Conservation (phyloP, 2,113 vertebrate genomes). For the Octodon degus region DNA sequence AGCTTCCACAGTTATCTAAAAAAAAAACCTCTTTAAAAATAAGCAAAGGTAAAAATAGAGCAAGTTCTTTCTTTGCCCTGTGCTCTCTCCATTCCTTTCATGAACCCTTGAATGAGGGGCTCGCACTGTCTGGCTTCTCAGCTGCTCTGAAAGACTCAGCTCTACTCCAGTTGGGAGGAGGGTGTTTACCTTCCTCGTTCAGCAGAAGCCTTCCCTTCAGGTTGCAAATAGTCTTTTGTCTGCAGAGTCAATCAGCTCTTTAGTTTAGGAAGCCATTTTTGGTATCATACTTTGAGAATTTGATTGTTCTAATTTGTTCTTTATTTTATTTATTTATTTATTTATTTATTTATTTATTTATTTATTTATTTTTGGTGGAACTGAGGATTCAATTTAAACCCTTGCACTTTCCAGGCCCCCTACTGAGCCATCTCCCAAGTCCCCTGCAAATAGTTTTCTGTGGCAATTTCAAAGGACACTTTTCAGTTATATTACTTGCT, state of each 20-base stretch:
- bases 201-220: constrained; percentile 5
- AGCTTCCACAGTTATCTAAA: not conserved
- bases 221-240: not conserved
- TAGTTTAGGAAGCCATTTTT: no score
- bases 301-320: no score
- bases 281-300: no score
- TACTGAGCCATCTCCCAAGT: no score
- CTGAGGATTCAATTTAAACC: no score
- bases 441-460: not conserved
- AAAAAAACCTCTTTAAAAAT: not conserved
- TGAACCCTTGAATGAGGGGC: not conserved
- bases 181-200: not conserved
- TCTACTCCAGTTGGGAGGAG: not conserved
- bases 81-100: not conserved
- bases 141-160: not conserved
- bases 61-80: not conserved
- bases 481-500: not conserved
- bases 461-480: not conserved
- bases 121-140: not conserved
- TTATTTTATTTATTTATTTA: no score
- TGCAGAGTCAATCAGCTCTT: no score
- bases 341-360: no score
- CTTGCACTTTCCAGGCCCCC: no score
- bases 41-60: not conserved
- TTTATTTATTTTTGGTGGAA: no score